Conservation (phyloP, 2,888 invertebrate species). For the Esperia sulphurella region DNA sequence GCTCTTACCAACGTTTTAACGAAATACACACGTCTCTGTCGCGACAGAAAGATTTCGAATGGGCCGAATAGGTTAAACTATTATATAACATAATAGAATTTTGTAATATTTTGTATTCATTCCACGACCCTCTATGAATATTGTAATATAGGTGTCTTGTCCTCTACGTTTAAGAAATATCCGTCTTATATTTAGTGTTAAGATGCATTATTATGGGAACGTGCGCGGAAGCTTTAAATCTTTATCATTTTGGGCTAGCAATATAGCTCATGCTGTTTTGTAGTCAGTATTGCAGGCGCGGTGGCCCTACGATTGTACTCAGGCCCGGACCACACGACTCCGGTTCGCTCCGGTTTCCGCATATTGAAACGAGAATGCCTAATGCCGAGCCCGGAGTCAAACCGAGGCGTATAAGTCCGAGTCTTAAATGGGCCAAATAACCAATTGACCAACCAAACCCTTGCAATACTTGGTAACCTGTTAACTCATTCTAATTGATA, state of each 20-base stretch:
- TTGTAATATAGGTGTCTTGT: constrained; percentile 70
- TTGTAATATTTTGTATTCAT: constrained; percentile 77
- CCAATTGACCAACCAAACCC: too few species aligned
- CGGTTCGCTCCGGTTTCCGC: too few species aligned
- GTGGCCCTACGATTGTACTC: too few species aligned
- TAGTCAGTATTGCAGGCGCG: too few species aligned
- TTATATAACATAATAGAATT: constrained; percentile 38
- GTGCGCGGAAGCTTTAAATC: constrained; percentile 26
- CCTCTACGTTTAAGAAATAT: constrained; percentile 65
- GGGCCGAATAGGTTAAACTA: constrained; percentile 30
- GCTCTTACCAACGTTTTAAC: background rate
- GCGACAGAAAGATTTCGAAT: background rate
- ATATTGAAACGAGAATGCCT: too few species aligned
- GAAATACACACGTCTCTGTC: background rate
- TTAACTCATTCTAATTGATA: too few species aligned
- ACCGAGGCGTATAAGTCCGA: too few species aligned
- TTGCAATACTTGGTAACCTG: too few species aligned
- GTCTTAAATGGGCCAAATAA: too few species aligned
- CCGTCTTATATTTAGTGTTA: constrained; percentile 70
- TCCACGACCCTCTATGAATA: constrained; percentile 59
- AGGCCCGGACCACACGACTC: too few species aligned
- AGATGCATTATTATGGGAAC: constrained; percentile 40
- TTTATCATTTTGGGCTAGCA: constrained; percentile 13
- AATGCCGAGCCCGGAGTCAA: too few species aligned
- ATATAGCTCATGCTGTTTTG: background rate